These are phyloP conservation scores for Percopsis transmontana DNA, from an alignment of 2,113 vertebrate genomes.

Conservation along the genomic window DNA sequence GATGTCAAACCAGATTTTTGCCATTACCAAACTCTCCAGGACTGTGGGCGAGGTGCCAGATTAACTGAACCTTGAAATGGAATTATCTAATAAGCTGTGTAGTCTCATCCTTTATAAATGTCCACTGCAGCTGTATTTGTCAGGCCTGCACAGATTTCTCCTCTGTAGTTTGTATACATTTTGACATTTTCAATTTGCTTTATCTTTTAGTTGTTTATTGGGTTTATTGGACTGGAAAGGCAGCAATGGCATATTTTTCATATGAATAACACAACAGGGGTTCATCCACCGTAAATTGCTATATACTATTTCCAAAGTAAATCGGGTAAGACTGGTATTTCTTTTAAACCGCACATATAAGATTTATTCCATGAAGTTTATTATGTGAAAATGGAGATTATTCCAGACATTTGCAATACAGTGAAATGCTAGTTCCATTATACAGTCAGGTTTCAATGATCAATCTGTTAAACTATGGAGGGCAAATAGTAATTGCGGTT, in stretches of 20 bases:
- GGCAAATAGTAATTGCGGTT: not conserved
- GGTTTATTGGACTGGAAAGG: slow-evolving; percentile 61
- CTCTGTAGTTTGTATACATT: slow-evolving; percentile 56
- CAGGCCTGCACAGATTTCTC: slow-evolving; percentile 29
- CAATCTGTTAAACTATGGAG: not conserved
- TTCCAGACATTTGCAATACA: slow-evolving; percentile 29
- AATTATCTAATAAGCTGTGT: slow-evolving; percentile 43
- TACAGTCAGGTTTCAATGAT: slow-evolving; percentile 14
- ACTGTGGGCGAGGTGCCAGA: slow-evolving; percentile 30
- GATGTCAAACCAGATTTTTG: slow-evolving; percentile 15
- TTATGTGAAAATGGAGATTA: slow-evolving; percentile 19
- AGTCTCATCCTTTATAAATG: slow-evolving; percentile 59
- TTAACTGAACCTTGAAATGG: slow-evolving; percentile 51
- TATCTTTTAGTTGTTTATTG: slow-evolving; percentile 61
- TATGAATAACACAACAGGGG: slow-evolving; percentile 25
- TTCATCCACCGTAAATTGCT: slow-evolving; percentile 23
- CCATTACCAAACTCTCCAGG: slow-evolving; percentile 13
- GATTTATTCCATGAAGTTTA: slow-evolving; percentile 4
- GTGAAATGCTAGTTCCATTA: slow-evolving; percentile 7
- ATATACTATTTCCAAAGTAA: slow-evolving; percentile 33
- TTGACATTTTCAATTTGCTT: slow-evolving; percentile 71
- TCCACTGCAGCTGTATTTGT: slow-evolving; percentile 49
- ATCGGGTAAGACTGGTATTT: slow-evolving; percentile 47
- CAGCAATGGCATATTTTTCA: slow-evolving; percentile 41
- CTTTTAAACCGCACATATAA: slow-evolving; percentile 16